These are phyloP conservation scores for Eretmochelys imbricata DNA, from an alignment of 2,113 vertebrate genomes.

Conservation along the genomic window DNA sequence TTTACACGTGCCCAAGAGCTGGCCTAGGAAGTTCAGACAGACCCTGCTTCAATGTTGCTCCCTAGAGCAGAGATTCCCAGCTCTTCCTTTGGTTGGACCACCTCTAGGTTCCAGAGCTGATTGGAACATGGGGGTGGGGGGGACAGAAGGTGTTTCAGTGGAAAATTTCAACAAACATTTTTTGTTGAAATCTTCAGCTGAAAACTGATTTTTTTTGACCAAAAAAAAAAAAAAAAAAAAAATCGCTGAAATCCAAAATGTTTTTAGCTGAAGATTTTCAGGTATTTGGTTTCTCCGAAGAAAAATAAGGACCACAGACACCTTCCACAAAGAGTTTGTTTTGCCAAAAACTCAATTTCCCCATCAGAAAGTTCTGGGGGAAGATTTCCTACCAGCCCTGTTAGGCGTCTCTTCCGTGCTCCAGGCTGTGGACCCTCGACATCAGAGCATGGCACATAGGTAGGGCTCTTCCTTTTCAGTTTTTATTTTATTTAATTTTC, in stretches of 20 bases:
- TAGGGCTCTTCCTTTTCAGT: no score
- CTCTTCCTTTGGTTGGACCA: neutral
- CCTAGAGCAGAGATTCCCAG: neutral
- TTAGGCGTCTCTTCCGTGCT: neutral
- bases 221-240: no score
- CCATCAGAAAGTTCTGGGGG: neutral
- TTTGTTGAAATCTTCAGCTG: neutral
- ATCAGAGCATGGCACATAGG: neutral
- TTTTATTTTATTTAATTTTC: no score
- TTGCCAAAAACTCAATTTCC: neutral
- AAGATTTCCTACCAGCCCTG: neutral
- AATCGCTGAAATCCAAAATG: neutral
- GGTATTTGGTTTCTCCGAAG: neutral
- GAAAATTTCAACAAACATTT: neutral
- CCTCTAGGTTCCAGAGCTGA: neutral
- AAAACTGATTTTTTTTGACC: neutral
- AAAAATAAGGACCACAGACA: neutral
- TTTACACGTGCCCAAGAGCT: neutral
- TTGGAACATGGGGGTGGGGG: neutral
- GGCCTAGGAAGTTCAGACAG: neutral
- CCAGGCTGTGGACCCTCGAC: no score
- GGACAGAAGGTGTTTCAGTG: neutral
- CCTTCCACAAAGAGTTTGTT: neutral
- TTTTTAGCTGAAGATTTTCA: neutral
- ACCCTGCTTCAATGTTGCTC: neutral